These are phyloP conservation scores for Rhagophthalmus giganteus DNA, from an alignment of 2,888 invertebrate species.

Conservation along the genomic window DNA sequence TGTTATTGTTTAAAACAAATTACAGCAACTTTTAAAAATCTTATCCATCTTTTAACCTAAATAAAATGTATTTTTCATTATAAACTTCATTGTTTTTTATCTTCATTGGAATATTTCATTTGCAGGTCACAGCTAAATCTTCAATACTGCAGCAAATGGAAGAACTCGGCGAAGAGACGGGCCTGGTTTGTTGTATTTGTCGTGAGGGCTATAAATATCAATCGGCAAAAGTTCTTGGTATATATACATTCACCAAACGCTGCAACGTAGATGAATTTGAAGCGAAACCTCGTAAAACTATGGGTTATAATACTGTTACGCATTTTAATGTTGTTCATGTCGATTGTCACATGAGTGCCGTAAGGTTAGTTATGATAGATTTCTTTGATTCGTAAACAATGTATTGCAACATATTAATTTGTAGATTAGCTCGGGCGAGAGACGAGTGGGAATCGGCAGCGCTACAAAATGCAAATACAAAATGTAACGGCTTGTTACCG, in stretches of 20 bases:
- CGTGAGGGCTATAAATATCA: slow-evolving; percentile 97
- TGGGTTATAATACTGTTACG: slow-evolving; percentile 91
- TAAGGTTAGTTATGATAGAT: slow-evolving; percentile 66
- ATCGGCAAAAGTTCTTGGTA: slow-evolving; percentile 89
- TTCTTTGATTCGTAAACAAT: too few relatives aligned
- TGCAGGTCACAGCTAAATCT: slow-evolving; percentile 79
- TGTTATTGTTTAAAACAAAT: too few relatives aligned
- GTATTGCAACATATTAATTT: too few relatives aligned
- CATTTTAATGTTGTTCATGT: slow-evolving; percentile 99
- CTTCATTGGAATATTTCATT: background rate
- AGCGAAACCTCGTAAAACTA: slow-evolving; percentile 82
- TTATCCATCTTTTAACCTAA: too few relatives aligned
- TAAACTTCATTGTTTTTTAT: background rate
- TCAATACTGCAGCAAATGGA: slow-evolving; percentile 91
- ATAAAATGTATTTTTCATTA: background rate
- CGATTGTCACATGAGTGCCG: slow-evolving; percentile 97
- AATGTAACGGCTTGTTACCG: slow-evolving; percentile 94
- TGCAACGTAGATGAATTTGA: slow-evolving; percentile 94
- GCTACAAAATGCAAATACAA: slow-evolving; percentile 96
- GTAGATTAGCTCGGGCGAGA: slow-evolving; percentile 58
- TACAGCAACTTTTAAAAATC: too few relatives aligned
- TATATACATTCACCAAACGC: slow-evolving; percentile 96
- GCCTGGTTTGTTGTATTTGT: slow-evolving; percentile 95
- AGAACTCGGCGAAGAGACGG: slow-evolving; percentile 93
- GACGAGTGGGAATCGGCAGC: slow-evolving; percentile 99